Base-by-base conservation (phyloP, 1,140 invertebrate genomes). In the Caerostris darwini region DNA sequence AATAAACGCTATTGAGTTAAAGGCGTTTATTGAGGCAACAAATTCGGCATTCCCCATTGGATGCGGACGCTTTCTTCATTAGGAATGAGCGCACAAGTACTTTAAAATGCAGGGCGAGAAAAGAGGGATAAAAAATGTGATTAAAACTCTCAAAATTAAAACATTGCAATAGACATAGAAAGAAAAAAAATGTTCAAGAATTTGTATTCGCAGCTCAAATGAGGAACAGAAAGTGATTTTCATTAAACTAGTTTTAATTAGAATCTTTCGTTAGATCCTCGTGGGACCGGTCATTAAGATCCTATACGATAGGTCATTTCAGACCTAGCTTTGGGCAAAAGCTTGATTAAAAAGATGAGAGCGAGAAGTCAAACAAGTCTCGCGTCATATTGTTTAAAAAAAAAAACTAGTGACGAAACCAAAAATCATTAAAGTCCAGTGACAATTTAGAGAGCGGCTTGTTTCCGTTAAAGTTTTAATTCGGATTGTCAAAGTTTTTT, bases 171-270 rank as follows among this genome's bases (percentile, higher is more conserved):
- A 94, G 92, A 94, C 92, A 94, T 87, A 57, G 81, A 34, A 88
- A 88, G 86, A 53, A 92, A 81, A 92, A 92, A 92, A 92, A 10
- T 59, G 56, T 17, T 92, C 67, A 92, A 69, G 85, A 87, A 94
- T 89, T 94, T 94, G 86, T 88, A 94, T 93, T 93, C 69, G 85
- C 83, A 64, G 57, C 53, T 71, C 61, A 86, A 87, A 93, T 87
- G 92, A 88, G 54, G 92, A 94, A 94, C 83, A 94, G 92, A 94
- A 94, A 94, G 86, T 94, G 92, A 94, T 94, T 94, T 94, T 94
- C 92, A 94, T 94, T 94, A 94, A 94, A 94, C 85, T 88, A 88
- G 85, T 94, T 94, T 94, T 94, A 94, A 94, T 94, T 94, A 94
- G 92, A 94, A 94, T 58, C 86, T 64, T 94, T 94, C 92, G 92